Base-by-base conservation (phyloP, 1,140 invertebrate species). In the Eriosoma lanigerum region DNA sequence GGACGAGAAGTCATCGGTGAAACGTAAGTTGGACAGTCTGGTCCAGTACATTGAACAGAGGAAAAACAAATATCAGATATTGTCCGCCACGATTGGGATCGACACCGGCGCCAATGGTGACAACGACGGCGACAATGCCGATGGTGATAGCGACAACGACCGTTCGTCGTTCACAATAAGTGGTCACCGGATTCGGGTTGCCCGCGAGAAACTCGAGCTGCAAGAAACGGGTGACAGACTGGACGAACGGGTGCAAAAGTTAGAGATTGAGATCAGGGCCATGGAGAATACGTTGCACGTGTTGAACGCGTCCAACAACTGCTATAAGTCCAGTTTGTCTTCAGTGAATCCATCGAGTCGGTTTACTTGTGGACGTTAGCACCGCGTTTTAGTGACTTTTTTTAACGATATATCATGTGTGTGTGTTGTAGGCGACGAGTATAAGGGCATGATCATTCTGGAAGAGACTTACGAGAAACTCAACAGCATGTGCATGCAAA, bases 211-310 rank as follows among this genome's bases (percentile, higher is more conserved):
- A 58, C 89, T 88, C 56, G 87, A 91, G 82, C 83, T 93, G 24
- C 90, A 91, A 83, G 88, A 91, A 84, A 87, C 90, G 83, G 92
- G 92, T n/a, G 83, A 84, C 52, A 62, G 88, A 62, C 86, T 93
- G 81, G 92, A 93, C 84, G 87, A 87, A 3, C 88, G 90, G 70
- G 90, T 93, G 21, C 85, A 87, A 82, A 90, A 89, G 83, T 88
- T 89, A 26, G 92, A 93, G 86, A 86, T 89, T 46, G 92, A 93
- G 85, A 91, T 93, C 81, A 86, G 89, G 24, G 92, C 91, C 46
- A 90, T 93, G 86, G 92, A 93, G 85, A 92, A 92, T 83, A 92
- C 92, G 17, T 84, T 93, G 81, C 89, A 89, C 46, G 85, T 92
- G 9, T 87, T 93, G 13, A 91, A 91, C 84, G 85, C 87, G n/a